These are phyloP conservation scores for Zaprionus ghesquierei DNA, from an alignment of 1,140 invertebrate species.

Conservation along the genomic window DNA sequence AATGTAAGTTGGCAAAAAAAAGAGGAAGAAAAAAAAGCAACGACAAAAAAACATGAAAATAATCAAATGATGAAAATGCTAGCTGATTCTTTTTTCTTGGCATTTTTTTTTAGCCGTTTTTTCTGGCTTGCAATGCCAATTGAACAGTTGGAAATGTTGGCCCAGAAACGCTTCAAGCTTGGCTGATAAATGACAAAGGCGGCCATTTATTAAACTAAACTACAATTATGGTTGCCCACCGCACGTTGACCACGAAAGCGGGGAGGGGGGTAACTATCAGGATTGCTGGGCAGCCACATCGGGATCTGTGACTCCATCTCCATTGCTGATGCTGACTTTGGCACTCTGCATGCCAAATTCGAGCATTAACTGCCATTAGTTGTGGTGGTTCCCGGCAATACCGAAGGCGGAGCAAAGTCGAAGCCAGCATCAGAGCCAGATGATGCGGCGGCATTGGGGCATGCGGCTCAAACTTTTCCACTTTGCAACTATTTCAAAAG, in stretches of 20 bases:
- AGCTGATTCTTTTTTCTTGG: not conserved
- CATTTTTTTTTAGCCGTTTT: not conserved
- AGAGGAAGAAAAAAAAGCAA: slow-evolving; percentile 10
- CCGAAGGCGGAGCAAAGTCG: not conserved
- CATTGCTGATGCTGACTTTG: slow-evolving; percentile 43
- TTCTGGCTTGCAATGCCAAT: slow-evolving; percentile 35
- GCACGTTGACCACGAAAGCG: slow-evolving; percentile 8
- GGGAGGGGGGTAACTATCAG: not conserved
- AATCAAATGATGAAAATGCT: slow-evolving; percentile 18
- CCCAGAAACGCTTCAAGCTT: slow-evolving; percentile 13
- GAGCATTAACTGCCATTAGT: slow-evolving; percentile 54
- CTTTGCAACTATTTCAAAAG: slow-evolving; percentile 81
- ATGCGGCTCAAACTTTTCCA: slow-evolving; percentile 73
- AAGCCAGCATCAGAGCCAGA: not conserved
- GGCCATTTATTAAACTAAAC: slow-evolving; percentile 45
- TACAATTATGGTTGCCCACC: slow-evolving; percentile 45
- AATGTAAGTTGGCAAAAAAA: slow-evolving; percentile 4
- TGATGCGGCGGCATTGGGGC: slow-evolving; percentile 26
- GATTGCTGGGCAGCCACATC: not conserved
- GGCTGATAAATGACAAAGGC: slow-evolving; percentile 45
- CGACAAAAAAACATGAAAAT: slow-evolving; percentile 8
- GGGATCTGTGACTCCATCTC: not conserved
- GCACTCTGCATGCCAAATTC: slow-evolving; percentile 73
- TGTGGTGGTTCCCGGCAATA: slow-evolving; percentile 23
- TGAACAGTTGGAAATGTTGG: slow-evolving; percentile 44